Percentiles rank a stretch among this genome's conserved stretches.
Evolutionary conservation across 2,888 invertebrate genomes (phyloP).

Genomic region (Zeuzera pyrina): DNA sequence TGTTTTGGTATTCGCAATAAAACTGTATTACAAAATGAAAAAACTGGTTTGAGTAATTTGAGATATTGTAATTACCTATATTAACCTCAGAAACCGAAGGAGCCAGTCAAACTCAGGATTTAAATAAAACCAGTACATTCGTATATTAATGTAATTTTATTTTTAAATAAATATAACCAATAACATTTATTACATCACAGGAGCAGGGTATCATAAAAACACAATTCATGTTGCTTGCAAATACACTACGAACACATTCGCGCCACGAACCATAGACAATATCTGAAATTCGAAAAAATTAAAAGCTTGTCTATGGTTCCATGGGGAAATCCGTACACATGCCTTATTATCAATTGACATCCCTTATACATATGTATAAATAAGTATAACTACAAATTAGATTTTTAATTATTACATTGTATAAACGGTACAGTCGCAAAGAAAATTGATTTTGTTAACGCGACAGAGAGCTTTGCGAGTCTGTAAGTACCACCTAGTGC

Average conservation of each 20-base stretch:
- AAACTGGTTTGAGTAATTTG: too few relatives aligned
- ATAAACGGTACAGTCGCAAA: too few relatives aligned
- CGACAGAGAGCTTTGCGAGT: too few relatives aligned
- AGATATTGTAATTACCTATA: too few relatives aligned
- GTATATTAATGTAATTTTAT: slow-evolving; percentile 70
- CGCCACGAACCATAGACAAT: slow-evolving; percentile 27
- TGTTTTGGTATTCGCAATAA: too few relatives aligned
- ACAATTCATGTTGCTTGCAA: slow-evolving; percentile 47
- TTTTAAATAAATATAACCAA: slow-evolving; percentile 73
- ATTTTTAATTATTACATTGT: too few relatives aligned
- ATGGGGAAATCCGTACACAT: slow-evolving; percentile 27
- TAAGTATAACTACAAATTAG: slow-evolving; percentile 41
- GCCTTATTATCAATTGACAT: slow-evolving; percentile 56
- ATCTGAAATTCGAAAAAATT: too few relatives aligned
- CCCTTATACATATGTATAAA: slow-evolving; percentile 56
- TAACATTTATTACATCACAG: slow-evolving; percentile 74
- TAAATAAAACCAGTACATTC: slow-evolving; percentile 21
- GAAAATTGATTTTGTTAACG: too few relatives aligned
- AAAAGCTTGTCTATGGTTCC: slow-evolving; percentile 24
- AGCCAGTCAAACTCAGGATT: background rate
- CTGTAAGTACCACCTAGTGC: too few relatives aligned
- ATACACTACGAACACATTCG: slow-evolving; percentile 33
- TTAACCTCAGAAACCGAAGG: too few relatives aligned
- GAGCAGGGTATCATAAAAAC: slow-evolving; percentile 70
- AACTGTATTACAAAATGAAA: too few relatives aligned